Percentiles rank a stretch among this genome's conserved stretches.
These are phyloP conservation scores for Tetragonisca angustula DNA, from an alignment of 2,888 invertebrate species.

Conservation along the genomic window DNA sequence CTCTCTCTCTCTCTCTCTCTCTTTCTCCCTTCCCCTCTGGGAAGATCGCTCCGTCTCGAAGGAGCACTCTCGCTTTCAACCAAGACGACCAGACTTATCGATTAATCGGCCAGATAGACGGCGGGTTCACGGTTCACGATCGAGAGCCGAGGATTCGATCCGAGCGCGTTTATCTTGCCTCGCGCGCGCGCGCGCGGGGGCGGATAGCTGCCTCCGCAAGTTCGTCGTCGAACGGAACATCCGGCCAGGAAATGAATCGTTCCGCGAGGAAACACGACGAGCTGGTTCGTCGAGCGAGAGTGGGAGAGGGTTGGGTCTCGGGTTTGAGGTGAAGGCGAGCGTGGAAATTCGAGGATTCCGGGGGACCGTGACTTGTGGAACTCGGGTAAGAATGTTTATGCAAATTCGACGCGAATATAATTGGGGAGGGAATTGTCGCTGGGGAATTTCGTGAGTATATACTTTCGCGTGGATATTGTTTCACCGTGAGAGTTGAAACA, in stretches of 20 bases:
- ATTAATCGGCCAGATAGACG: constrained; percentile 62
- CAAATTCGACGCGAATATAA: too few relatives aligned
- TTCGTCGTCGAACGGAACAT: constrained; percentile 21
- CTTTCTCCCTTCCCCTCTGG: constrained; percentile 49
- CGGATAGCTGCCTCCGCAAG: constrained; percentile 11
- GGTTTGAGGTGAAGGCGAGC: too few relatives aligned
- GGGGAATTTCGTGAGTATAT: too few relatives aligned
- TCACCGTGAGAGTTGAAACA: too few relatives aligned
- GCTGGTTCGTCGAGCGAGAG: not conserved
- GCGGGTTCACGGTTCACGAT: constrained; percentile 26
- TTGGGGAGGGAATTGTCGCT: too few relatives aligned
- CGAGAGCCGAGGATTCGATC: constrained; percentile 40
- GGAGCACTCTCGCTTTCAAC: constrained; percentile 68
- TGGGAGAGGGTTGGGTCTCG: too few relatives aligned
- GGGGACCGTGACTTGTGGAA: too few relatives aligned
- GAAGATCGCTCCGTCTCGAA: constrained; percentile 61
- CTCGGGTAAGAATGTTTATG: too few relatives aligned
- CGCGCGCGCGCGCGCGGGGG: not conserved
- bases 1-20: constrained; percentile 31
- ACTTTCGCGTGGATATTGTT: too few relatives aligned
- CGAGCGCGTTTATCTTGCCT: constrained; percentile 45
- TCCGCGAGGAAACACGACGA: constrained; percentile 39
- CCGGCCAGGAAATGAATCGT: constrained; percentile 44
- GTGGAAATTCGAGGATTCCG: too few relatives aligned
- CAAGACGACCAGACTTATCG: constrained; percentile 61